Evolutionary conservation across 2,888 invertebrate genomes (phyloP), one percentile per base, ranked within the genome.

Genomic region (Caenorhabditis doughertyi): DNA sequence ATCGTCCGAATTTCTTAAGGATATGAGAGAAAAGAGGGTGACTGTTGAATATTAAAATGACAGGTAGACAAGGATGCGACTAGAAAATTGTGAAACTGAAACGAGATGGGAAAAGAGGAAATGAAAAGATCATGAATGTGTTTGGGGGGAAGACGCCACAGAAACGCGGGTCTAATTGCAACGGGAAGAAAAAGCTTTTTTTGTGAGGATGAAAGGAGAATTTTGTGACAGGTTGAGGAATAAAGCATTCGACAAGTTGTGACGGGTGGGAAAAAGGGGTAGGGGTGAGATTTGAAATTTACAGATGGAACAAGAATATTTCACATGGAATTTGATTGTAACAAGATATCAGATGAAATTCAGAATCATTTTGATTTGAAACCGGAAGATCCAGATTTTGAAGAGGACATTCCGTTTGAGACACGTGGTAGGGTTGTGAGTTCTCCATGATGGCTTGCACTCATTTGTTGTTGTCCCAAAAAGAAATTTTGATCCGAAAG

Each of bases 271-370:
- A 23, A 64, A 32, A 64, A 60, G 51, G 58, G 32, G 62, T 16
- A 8, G 51, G 60, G 25, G 55, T 44, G 47, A 39, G 13, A 39
- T 39, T 32, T 18, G 44, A 35, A 65, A 58, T 76, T 44, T 68
- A 71, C 62, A 79, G 56, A 64, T 62, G 51, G 23, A 71, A 70
- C 71, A 79, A 47, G 80, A 80, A 73, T 44, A 80, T 72, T n/a
- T 72, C 47, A 67, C 67, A 65, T 53, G 55, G 53, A 51, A 32
- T 55, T 53, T 60, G 58, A 58, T 39, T 39, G 39, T 39, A 21
- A 49, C 21, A 67, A 18, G 44, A 49, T 62, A 21, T n/a, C 23
- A 21, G 51, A 49, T 18, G n/a, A n/a, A 56, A 70, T n/a, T 32
- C 9, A 56, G 16, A 32, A 64, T 18, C 42, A 71, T 64, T 67